Evolutionary conservation across 1,140 invertebrate species (phyloP), one percentile per base, ranked within the genome.

Genomic region (Vanessa atalanta): DNA sequence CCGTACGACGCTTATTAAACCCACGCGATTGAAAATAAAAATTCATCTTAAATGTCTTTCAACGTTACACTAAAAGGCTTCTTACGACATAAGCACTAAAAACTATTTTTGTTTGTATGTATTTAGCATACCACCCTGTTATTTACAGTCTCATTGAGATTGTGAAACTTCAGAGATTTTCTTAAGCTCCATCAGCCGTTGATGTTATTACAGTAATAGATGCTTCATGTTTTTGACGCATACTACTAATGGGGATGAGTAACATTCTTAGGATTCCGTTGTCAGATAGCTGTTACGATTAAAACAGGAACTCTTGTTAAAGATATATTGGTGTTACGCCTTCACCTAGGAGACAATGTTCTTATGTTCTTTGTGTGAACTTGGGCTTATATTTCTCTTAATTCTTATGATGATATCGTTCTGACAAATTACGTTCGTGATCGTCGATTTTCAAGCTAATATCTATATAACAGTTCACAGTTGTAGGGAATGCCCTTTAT

Each of bases 121-220:
- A 15, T 61, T 61, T 37, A 37, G 26, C 57, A 61, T 61, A 61
- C 57, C 57, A 9, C 13, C 23, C 26, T 0, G 57, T 61, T 37
- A 61, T 61, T 61, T 61, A 61, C 57, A n/a, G 57, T 37, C 26
- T 23, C 57, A 61, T 61, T 61, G 57, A 61, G 57, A 61, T 61
- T 61, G 57, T 61, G 57, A 61, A 37, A 61, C 57, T 43, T 61
- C 57, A 61, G 57, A 61, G 26, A 61, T 61, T 61, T 61, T 61
- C 57, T 61, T 61, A 61, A 61, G 57, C 57, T 15, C 57, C 26
- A 60, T 31, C 57, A 60, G 26, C 57, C 31, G 57, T 61, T 61
- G 57, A 61, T 61, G 57, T 37, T 61, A 61, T 3, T 61, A 61
- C 57, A 20, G 14, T 61, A 15, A 61, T 61, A 61, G 31, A 37